Conservation (phyloP, 2,888 invertebrate species). For the Ectemnius continuus region DNA sequence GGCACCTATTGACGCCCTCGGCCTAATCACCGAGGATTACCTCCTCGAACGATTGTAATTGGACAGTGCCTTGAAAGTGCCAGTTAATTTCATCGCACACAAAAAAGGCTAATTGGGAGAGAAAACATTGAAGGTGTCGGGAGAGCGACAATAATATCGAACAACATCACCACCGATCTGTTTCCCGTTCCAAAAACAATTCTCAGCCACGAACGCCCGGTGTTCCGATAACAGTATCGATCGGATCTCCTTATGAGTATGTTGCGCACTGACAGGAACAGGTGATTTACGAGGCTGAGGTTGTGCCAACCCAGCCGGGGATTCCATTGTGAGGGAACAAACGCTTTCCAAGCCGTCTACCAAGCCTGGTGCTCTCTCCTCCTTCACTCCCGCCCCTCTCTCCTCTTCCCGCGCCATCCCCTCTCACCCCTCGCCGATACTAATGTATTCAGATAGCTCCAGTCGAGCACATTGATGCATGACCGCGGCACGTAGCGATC, state of each 20-base stretch:
- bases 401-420: too few relatives aligned
- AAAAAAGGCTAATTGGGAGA: background rate
- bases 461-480: conserved; percentile 35
- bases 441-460: conserved; percentile 37
- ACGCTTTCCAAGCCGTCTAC: conserved; percentile 45
- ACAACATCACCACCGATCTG: background rate
- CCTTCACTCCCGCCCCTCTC: conserved; percentile 8
- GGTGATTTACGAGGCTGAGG: conserved; percentile 49
- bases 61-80: too few relatives aligned
- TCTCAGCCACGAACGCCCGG: background rate
- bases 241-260: conserved; percentile 47
- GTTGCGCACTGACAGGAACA: conserved; percentile 45
- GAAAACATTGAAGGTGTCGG: background rate
- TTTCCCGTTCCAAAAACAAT: background rate
- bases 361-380: too few relatives aligned
- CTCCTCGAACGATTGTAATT: too few relatives aligned
- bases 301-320: conserved; percentile 39
- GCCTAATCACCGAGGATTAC: too few relatives aligned
- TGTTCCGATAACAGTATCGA: conserved; percentile 46
- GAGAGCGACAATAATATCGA: background rate
- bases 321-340: conserved; percentile 49
- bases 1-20: too few relatives aligned
- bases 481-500: conserved; percentile 31
- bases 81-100: background rate
- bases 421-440: too few relatives aligned